Base-by-base conservation (phyloP, 2,113 vertebrate species). In the Leptocoma aspasia region DNA sequence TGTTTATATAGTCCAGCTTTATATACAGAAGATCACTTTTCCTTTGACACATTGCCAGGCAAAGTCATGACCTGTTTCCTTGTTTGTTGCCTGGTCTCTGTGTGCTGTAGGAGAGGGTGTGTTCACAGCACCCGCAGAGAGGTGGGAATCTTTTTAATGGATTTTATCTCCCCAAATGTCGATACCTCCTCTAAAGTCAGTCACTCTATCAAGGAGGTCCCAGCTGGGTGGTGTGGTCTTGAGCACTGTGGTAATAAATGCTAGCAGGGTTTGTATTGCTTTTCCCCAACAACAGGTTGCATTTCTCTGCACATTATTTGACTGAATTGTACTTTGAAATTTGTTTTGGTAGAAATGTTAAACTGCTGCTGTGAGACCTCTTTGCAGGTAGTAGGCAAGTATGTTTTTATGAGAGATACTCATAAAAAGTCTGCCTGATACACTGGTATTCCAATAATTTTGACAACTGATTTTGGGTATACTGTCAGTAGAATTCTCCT, bases 1-100 rank as follows among this genome's bases (percentile, higher is more conserved):
- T 86, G 8, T 64, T 72, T 69, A 31, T 91, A 70, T 76, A 80
- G 41, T 47, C 49, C 73, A 76, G 22, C 7, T 49, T 75, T 47
- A 11, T 13, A 26, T 13, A 16, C 3, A 4, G 41, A 79, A 73
- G 14, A 61, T 64, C 27, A 60, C 20, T 6, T 70, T 90, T 56
- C 37, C 13, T 85, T 79, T 6, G 8, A 39, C 15, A 35, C 17
- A 3, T 26, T 81, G 33, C 26, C 61, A n/a, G n/a, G n/a, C n/a
- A n/a, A n/a, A n/a, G n/a, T 33, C 1, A 1, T 39, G n/a, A 31
- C 19, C 47, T 0, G 0, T 86, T 73, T 69, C 41, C 41, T 78
- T 80, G 37, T 64, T 65, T 5, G 3, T 42, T 60, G 23, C 35
- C 30, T 81, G 35, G 17, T 75, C 24, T 56, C 23, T 77, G 12